Conservation (phyloP, 1,140 invertebrate genomes). For the Oreohelix idahoensis region DNA sequence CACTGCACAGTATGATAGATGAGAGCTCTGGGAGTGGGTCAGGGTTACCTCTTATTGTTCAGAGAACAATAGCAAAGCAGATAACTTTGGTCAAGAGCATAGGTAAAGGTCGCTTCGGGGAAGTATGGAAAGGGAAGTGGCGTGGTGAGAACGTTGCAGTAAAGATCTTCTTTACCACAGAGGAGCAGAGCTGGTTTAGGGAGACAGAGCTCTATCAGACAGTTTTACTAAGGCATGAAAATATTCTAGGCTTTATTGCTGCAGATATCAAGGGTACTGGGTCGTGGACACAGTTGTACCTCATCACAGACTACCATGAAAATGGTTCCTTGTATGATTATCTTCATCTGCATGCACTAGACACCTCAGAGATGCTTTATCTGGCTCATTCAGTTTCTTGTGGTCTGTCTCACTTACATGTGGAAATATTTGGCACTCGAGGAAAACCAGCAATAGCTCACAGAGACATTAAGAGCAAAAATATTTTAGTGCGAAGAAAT, state of each 20-base stretch:
- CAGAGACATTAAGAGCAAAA: constrained; percentile 95
- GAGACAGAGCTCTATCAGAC: constrained; percentile 95
- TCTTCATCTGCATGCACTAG: constrained; percentile 84
- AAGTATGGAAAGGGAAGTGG: constrained; percentile 90
- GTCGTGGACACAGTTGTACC: constrained; percentile 81
- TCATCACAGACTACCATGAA: constrained; percentile 94
- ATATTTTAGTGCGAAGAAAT: constrained; percentile 93
- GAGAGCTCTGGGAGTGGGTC: constrained; percentile 88
- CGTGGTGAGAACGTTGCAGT: constrained; percentile 90
- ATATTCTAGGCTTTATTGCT: constrained; percentile 92
- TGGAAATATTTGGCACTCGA: constrained; percentile 71
- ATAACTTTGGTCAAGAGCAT: constrained; percentile 78
- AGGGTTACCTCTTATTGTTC: constrained; percentile 89
- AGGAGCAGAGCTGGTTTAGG: constrained; percentile 89
- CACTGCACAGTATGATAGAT: constrained; percentile 84
- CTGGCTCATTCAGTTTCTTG: constrained; percentile 94
- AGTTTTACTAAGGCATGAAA: constrained; percentile 91
- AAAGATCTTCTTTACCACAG: constrained; percentile 91
- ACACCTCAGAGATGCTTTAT: constrained; percentile 84
- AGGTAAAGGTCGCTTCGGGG: constrained; percentile 90
- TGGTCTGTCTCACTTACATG: constrained; percentile 85
- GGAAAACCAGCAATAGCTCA: constrained; percentile 83
- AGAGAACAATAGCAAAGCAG: constrained; percentile 94
- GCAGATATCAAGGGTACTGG: too few relatives aligned
- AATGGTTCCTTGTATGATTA: constrained; percentile 94